A percentile compares a stretch with the other conserved stretches of the same genome.
Evolutionary conservation across 2,888 invertebrate genomes (phyloP).

Genomic region (Siphonodentalium dalli): DNA sequence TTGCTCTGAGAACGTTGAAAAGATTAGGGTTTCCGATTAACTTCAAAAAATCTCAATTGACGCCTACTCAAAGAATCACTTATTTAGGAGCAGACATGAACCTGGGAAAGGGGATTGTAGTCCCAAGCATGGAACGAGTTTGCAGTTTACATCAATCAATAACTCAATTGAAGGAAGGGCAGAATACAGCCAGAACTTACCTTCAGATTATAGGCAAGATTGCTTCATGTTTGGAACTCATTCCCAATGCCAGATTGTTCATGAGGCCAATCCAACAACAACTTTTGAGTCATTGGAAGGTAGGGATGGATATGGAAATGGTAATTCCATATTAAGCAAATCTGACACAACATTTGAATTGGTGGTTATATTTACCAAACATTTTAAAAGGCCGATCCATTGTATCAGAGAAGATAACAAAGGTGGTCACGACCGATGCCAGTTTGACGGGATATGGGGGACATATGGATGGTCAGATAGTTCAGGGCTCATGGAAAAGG

Average conservation of each 20-base stretch:
- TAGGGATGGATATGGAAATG: background rate
- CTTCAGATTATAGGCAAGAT: slow-evolving; percentile 15
- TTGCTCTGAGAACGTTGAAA: no score
- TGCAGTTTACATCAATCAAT: background rate
- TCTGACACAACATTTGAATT: slow-evolving; percentile 11
- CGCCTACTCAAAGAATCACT: background rate
- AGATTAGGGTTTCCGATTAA: slow-evolving; percentile 4
- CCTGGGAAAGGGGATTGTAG: background rate
- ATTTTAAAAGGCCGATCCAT: slow-evolving; percentile 18
- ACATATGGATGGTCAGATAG: background rate
- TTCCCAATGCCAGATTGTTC: slow-evolving; percentile 5
- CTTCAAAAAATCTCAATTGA: background rate
- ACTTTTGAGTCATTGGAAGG: no score
- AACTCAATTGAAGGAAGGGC: background rate
- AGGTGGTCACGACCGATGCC: background rate
- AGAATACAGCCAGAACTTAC: slow-evolving; percentile 4
- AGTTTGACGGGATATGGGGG: background rate
- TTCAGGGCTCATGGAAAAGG: slow-evolving; percentile 8
- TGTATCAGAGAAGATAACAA: background rate
- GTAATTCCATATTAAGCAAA: slow-evolving; percentile 10
- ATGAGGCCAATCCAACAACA: slow-evolving; percentile 14
- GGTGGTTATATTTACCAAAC: slow-evolving; percentile 21
- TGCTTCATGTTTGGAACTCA: slow-evolving; percentile 10
- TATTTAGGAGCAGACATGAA: slow-evolving; percentile 1
- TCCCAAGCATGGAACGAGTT: background rate